Evolutionary conservation across 2,113 vertebrate species (phyloP), one percentile per base, ranked within the genome.

Genomic region (Shinisaurus crocodilurus): DNA sequence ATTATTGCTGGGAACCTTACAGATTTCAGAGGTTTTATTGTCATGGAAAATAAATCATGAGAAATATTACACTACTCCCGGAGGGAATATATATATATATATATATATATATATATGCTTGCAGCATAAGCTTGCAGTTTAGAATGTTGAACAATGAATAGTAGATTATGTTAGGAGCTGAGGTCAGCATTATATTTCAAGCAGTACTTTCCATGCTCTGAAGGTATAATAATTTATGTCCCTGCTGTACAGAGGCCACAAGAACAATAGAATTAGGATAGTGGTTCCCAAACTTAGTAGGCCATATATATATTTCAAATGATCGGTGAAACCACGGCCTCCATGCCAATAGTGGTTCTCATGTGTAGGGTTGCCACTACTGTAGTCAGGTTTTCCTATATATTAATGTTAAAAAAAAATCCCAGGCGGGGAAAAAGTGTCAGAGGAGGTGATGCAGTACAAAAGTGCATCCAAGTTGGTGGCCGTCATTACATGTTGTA

Each of bases 1-100:
- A 86, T 95, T 96, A 89, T 90, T 95, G 12, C 0, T 3, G 4
- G 72, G 76, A 88, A 75, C 6, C 37, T 75, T 84, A 40, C 16
- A 76, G 25, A 84, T 37, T 63, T 79, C 45, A 65, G 67, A 50
- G 50, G 63, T 32, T 77, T 87, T 48, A 83, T 77, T 57, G 67
- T 69, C n/a, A 85, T 80, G 27, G 87, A 72, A 80, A 85, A 88
- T 76, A 81, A 85, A 85, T 63, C 32, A 27, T 32, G 75, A 63
- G 65, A 74, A 76, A 80, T 15, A 5, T 65, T 89, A n/a, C 32
- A 23, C 37, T 15, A 50, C 72, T 29, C 83, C 88, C 50, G 65
- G 15, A 70, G 43, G 63, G 13, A 40, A 29, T 4, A 72, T 40
- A 70, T 37, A 8, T 37, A 76, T 27, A 63, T n/a, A 50, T 34